Evolutionary conservation across 2,888 invertebrate species (phyloP), one percentile per base, ranked within the genome.

Genomic region (Trichacis sp.): DNA sequence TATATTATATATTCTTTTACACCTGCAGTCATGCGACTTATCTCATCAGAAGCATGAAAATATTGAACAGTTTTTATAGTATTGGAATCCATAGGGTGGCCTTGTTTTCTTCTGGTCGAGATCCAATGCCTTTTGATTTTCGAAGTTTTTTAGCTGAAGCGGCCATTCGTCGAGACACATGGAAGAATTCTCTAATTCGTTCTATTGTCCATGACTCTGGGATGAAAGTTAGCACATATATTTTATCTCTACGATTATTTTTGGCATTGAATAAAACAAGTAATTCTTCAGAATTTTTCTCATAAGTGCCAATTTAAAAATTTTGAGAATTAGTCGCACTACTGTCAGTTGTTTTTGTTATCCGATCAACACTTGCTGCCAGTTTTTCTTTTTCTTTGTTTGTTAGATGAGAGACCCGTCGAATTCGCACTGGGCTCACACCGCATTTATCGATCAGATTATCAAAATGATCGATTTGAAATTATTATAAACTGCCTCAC

Each of bases 31-130:
- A 50, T 11, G 11, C 50, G 57, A 43, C 50, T 50, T 15, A 43
- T 38, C 1, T 42, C 30, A 49, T 57, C 57, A 1, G 57, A 57
- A n/a, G 42, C 15, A 42, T 57, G 50, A 50, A 57, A 57, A n/a
- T 36, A 29, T 0, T 30, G 17, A 4, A 52, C 52, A 29, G 18
- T 4, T 42, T 53, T 11, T 1, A 48, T 4, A 11, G 12, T 53
- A 1, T 17, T 1, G 3, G 38, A 24, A 43, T 30, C 11, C 20
- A 60, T 18, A 49, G 40, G 49, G 36, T 43, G 36, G 6, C 49
- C 60, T 14, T 43, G 40, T 54, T 60, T 60, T 43, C 15, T 19
- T 47, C 11, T 15, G 48, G 30, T 1, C 46, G 48, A 52, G 33
- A 40, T 42, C 38, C 38, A 48, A 38, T 15, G 17, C 42, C 42